A percentile compares a stretch with the other conserved stretches of the same genome.
phyloP scores from a whole-genome alignment of 1,140 invertebrate species.

The Aradophagus sp. region DNA sequence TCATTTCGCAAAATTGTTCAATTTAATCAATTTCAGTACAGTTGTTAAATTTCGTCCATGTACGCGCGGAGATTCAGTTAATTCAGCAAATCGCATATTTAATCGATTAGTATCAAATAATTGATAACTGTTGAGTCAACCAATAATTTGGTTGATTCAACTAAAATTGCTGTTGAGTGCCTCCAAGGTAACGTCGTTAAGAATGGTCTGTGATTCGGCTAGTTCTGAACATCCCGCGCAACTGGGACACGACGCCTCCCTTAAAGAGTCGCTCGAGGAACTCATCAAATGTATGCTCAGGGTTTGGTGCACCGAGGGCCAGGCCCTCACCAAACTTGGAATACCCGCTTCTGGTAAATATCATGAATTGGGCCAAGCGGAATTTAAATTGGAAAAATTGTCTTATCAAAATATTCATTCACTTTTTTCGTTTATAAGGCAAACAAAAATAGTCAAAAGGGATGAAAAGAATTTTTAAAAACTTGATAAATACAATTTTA shows the following conservation, averaged over 20 bases:
- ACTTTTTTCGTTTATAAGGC: no score
- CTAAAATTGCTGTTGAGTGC: slow-evolving; percentile 22
- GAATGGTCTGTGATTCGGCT: slow-evolving; percentile 71
- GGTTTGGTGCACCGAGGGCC: slow-evolving; percentile 85
- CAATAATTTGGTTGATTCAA: no score
- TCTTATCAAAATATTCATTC: no score
- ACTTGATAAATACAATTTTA: no score
- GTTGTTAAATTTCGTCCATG: no score
- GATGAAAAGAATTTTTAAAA: no score
- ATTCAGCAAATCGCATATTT: no score
- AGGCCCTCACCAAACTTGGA: slow-evolving; percentile 77
- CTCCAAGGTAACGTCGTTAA: slow-evolving; percentile 39
- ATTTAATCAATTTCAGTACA: no score
- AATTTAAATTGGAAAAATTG: no score
- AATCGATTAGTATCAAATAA: slow-evolving; percentile 1
- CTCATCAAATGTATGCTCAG: slow-evolving; percentile 86
- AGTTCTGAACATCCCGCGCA: slow-evolving; percentile 65
- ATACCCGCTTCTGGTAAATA: slow-evolving; percentile 65
- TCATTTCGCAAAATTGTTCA: not conserved
- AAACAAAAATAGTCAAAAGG: no score
- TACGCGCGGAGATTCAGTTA: no score
- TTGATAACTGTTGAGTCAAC: slow-evolving; percentile 10
- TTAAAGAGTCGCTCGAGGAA: slow-evolving; percentile 83
- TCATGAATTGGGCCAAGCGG: not conserved
- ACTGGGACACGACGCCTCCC: slow-evolving; percentile 74